These are phyloP conservation scores for Neoarius graeffei DNA, from an alignment of 2,113 vertebrate species.

Conservation along the genomic window DNA sequence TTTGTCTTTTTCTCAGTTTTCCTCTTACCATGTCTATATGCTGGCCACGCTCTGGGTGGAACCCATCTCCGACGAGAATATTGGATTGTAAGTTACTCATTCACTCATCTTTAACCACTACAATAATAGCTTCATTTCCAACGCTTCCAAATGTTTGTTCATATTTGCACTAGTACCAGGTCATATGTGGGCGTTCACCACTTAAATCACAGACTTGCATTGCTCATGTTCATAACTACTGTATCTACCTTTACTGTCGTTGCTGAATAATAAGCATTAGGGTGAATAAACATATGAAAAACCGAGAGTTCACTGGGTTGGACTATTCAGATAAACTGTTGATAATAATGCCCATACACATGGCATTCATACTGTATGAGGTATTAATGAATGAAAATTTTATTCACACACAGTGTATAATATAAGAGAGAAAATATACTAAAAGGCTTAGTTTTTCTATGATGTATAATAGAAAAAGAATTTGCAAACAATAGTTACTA, in stretches of 20 bases:
- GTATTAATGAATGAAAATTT: no score
- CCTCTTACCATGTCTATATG: constrained; percentile 87
- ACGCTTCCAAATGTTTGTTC: not conserved
- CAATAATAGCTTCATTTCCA: not conserved
- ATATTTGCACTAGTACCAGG: not conserved
- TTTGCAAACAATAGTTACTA: no score
- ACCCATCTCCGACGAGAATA: constrained; percentile 83
- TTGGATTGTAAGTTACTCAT: constrained; percentile 80
- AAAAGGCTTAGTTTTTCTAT: no score
- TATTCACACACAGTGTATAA: no score
- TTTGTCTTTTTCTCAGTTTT: constrained; percentile 78
- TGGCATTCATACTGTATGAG: not conserved
- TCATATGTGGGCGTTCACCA: not conserved
- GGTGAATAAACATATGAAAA: not conserved
- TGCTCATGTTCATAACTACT: no score
- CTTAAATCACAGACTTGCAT: not conserved
- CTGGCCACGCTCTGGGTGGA: constrained; percentile 91
- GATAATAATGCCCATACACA: not conserved
- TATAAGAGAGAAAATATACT: no score
- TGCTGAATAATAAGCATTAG: not conserved
- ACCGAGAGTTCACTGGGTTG: not conserved
- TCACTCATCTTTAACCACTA: not conserved
- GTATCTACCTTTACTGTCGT: not conserved
- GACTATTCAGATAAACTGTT: not conserved
- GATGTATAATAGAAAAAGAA: no score